Evolutionary conservation across 2,797 vertebrate genomes (phyloP), one percentile per base, ranked within the genome.

Genomic region (Anolis apletophallus): DNA sequence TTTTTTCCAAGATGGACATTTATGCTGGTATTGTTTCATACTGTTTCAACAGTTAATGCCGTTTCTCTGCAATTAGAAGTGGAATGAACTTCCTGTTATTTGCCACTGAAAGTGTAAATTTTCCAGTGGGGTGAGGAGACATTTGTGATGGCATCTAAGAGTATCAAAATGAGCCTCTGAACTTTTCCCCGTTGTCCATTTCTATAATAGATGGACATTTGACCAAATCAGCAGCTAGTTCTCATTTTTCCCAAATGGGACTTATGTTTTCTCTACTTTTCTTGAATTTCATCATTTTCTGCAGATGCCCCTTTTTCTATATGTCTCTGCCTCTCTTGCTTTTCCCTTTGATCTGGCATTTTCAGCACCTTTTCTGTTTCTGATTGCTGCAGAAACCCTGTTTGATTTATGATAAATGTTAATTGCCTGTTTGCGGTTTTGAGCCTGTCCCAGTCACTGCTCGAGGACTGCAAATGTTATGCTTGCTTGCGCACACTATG

Each of bases 321-420:
- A 29, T 68, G 84, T 89, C 59, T 91, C 92, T 8, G 8, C 75
- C 19, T 89, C 17, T 5, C 71, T 88, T 85, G 1, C 73, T 64
- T 81, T 78, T 75, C 17, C 80, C 40, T 89, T 34, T 84, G 90
- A 90, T 88, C 81, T 61, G 81, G 0, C 61, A 85, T 90, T 93
- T 94, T 81, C 64, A 90, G 34, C n/a, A 16, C 16, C 0, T 23
- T 19, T 89, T 3, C 71, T 85, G 46, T 29, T 84, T 85, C 40
- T 89, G 32, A 21, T 91, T 92, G 9, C 88, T 86, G 74, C 80
- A 87, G 92, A 93, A 92, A 10, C 74, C 81, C 92, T 86, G 12
- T 93, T 94, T 94, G 93, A 95, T 94, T 94, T 94, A 93, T 94
- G 88, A 91, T 87, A 94, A 94, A 94, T 94, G 88, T 88, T 96